A percentile compares a stretch with the other conserved stretches of the same genome.
Evolutionary conservation across 2,888 invertebrate genomes (phyloP).

Genomic region (Ophonus ardosiacus): DNA sequence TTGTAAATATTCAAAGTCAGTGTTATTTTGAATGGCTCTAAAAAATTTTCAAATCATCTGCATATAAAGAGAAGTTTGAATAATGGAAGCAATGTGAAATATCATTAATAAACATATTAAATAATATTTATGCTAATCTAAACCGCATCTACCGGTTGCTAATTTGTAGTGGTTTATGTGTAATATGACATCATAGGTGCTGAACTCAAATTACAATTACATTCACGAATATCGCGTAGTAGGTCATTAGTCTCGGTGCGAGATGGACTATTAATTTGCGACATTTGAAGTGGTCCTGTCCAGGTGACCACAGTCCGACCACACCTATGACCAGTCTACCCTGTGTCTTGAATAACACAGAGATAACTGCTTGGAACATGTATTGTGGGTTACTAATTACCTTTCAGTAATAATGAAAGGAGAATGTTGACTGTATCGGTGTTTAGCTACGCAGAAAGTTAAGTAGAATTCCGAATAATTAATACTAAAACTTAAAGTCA

Average conservation of each 20-base stretch:
- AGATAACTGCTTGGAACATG: neutral
- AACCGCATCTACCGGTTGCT: too few relatives aligned
- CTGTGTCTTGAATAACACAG: neutral
- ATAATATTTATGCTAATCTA: too few relatives aligned
- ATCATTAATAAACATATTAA: too few relatives aligned
- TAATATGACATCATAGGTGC: too few relatives aligned
- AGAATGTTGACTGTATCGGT: too few relatives aligned
- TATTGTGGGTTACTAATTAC: neutral
- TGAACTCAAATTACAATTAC: neutral
- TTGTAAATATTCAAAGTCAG: too few relatives aligned
- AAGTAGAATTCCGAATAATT: neutral
- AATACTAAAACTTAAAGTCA: too few relatives aligned
- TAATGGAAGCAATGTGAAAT: too few relatives aligned
- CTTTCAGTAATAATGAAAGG: neutral
- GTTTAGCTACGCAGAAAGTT: neutral
- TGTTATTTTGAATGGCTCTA: too few relatives aligned
- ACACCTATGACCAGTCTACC: neutral
- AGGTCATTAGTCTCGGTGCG: neutral
- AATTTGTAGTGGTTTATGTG: too few relatives aligned
- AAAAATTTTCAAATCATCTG: too few relatives aligned
- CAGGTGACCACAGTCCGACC: neutral
- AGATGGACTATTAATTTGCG: slow-evolving; percentile 24
- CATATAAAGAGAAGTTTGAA: too few relatives aligned
- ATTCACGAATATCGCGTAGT: neutral
- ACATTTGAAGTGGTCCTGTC: neutral